phyloP scores from a whole-genome alignment of 2,797 vertebrate genomes.

The Urosaurus nigricauda region DNA sequence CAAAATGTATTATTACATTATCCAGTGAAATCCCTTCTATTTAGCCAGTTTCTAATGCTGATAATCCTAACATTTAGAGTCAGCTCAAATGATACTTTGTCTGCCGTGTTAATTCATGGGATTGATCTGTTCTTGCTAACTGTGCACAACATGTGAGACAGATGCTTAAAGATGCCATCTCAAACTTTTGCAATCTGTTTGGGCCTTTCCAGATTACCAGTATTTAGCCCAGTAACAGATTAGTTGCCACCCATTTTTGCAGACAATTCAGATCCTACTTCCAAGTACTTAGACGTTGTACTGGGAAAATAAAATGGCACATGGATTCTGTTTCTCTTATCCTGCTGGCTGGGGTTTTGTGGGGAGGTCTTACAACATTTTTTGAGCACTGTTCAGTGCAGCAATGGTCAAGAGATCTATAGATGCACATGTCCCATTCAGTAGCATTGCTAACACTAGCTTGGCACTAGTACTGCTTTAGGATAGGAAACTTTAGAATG shows the following conservation, averaged over 20 bases:
- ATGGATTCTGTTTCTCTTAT: not conserved
- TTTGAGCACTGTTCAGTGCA: not conserved
- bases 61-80: conserved; percentile 16
- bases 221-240: not conserved
- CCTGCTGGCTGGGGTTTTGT: not conserved
- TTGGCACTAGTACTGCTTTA: not conserved
- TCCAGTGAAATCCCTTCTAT: conserved; percentile 34
- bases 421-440: not conserved
- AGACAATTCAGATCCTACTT: not conserved
- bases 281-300: not conserved
- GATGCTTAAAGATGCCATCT: conserved; percentile 19
- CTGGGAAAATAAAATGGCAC: not conserved
- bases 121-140: conserved; percentile 2
- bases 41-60: conserved; percentile 22
- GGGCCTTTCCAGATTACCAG: conserved; percentile 11
- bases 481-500: not conserved
- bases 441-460: not conserved
- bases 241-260: not conserved
- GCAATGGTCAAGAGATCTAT: not conserved
- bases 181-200: conserved; percentile 25
- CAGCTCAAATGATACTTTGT: conserved; percentile 6
- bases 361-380: not conserved
- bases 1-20: not conserved
- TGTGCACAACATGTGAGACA: not conserved
- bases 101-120: not conserved